Conservation (phyloP, 2,888 invertebrate species). For the Zygothrica quintamaculata region DNA sequence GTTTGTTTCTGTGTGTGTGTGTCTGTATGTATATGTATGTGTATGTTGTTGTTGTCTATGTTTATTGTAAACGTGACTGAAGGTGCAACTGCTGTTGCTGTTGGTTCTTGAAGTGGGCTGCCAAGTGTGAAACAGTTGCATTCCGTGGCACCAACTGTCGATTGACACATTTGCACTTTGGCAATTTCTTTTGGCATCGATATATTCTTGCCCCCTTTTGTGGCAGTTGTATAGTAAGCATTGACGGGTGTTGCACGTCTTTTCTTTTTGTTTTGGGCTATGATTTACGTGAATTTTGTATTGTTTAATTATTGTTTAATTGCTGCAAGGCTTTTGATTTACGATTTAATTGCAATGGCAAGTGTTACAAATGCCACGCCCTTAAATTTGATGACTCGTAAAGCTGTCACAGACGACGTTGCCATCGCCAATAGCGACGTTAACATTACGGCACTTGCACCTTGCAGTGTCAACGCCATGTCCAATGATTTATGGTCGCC, state of each 20-base stretch:
- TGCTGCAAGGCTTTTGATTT: constrained; percentile 75
- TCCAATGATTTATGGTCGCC: constrained; percentile 71
- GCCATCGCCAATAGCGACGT: background rate
- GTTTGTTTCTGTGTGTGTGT: constrained; percentile 10
- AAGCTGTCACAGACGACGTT: background rate
- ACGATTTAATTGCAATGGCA: constrained; percentile 76
- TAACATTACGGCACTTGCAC: constrained; percentile 29
- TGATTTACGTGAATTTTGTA: constrained; percentile 70
- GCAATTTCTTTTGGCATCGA: constrained; percentile 62
- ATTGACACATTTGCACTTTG: constrained; percentile 78
- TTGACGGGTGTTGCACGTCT: constrained; percentile 35
- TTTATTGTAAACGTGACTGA: constrained; percentile 78
- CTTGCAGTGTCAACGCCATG: constrained; percentile 37
- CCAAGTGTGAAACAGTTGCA: constrained; percentile 31
- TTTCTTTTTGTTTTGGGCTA: constrained; percentile 40
- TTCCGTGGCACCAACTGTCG: constrained; percentile 64
- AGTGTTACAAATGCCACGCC: constrained; percentile 51
- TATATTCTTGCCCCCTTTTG: no score
- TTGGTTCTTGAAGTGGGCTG: background rate
- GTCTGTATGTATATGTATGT: constrained; percentile 22
- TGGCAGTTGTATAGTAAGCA: constrained; percentile 35
- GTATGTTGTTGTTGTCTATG: constrained; percentile 35
- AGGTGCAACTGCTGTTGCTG: constrained; percentile 32
- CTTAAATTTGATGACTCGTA: background rate
- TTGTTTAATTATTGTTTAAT: constrained; percentile 79